Conservation (phyloP, 2,797 vertebrate genomes). For the Apodemus agrarius region DNA sequence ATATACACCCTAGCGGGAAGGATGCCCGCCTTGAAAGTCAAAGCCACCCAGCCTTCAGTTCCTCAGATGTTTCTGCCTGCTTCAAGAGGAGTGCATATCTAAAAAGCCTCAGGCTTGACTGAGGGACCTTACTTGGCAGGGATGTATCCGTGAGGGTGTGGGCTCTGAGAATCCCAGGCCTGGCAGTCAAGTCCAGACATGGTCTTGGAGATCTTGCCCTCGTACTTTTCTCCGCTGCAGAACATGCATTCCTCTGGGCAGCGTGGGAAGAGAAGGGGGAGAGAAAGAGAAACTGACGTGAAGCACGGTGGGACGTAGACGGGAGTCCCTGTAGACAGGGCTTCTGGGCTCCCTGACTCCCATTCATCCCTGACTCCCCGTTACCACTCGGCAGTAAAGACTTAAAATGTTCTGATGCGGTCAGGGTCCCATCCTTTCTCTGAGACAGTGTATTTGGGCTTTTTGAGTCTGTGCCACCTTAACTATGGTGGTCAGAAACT, state of each 20-base stretch:
- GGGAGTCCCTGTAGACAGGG: not conserved
- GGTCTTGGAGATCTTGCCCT: conserved; percentile 91
- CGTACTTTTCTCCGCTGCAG: conserved; percentile 96
- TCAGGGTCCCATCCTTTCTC: not conserved
- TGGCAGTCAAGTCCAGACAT: conserved; percentile 91
- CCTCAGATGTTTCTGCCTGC: not conserved
- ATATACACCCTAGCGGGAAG: not conserved
- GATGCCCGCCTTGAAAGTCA: not conserved
- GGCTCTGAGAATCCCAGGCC: conserved; percentile 92
- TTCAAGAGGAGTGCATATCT: not conserved
- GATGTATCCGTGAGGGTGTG: conserved; percentile 94
- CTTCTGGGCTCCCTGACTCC: not conserved
- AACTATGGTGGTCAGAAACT: not conserved
- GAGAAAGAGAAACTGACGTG: not conserved
- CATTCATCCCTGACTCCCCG: accelerated
- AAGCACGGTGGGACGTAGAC: not conserved
- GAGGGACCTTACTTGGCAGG: conserved; percentile 91
- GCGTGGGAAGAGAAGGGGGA: not conserved
- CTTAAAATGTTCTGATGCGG: not conserved
- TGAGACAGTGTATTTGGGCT: not conserved
- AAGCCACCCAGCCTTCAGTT: not conserved
- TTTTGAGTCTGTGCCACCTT: not conserved
- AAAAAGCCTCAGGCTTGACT: accelerated
- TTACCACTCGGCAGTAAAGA: not conserved
- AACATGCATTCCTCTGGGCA: conserved; percentile 94